phyloP scores from a whole-genome alignment of 2,797 vertebrate species.

The Spatula versicolor region DNA sequence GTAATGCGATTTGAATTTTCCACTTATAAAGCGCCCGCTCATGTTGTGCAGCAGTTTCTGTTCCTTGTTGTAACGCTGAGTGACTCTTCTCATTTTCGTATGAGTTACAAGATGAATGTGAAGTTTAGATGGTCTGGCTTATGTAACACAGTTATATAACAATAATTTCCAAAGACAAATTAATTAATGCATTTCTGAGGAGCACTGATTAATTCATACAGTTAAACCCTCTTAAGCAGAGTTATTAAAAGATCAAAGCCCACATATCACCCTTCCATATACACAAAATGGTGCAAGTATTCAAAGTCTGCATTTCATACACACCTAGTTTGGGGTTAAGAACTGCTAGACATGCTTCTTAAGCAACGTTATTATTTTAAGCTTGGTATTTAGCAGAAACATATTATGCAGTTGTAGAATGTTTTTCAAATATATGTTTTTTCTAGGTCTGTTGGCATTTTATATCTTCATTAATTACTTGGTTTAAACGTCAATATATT shows the following conservation, averaged over 20 bases:
- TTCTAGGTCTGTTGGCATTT: not conserved
- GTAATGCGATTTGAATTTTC: constrained; percentile 21
- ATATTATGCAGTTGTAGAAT: not conserved
- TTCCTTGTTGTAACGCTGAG: not conserved
- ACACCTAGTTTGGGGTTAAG: not conserved
- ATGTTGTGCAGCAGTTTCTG: not conserved
- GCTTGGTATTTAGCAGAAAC: not conserved
- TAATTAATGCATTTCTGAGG: constrained; percentile 42
- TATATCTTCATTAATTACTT: not conserved
- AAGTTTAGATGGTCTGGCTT: constrained; percentile 12
- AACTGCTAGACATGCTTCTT: not conserved
- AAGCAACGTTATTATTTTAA: not conserved
- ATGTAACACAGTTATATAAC: constrained; percentile 34
- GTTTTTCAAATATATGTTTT: not conserved
- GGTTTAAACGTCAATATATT: not conserved
- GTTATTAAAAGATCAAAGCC: constrained; percentile 66
- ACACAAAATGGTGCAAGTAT: not conserved
- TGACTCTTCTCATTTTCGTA: not conserved
- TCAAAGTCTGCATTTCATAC: not conserved
- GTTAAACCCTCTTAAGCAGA: constrained; percentile 21
- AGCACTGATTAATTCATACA: not conserved
- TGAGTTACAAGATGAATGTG: not conserved
- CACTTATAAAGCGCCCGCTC: constrained; percentile 1
- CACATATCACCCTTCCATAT: not conserved
- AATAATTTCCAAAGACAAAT: constrained; percentile 24